Evolutionary conservation across 2,113 vertebrate genomes (phyloP).

Genomic region (Rhipidura dahli): DNA sequence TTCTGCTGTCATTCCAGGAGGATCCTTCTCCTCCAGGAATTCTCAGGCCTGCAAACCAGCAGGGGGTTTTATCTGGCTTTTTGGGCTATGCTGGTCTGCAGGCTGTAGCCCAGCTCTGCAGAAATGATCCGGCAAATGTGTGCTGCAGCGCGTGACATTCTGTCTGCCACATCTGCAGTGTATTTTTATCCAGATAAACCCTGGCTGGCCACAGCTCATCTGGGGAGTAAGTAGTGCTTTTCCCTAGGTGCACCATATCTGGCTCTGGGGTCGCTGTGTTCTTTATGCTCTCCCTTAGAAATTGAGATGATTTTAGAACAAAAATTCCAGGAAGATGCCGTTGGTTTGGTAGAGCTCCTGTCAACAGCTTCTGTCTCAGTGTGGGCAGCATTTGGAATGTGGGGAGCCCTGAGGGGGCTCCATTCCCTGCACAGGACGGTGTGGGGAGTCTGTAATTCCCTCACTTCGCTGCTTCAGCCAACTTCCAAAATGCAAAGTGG

Average conservation of each 20-base stretch:
- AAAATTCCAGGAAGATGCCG: background rate
- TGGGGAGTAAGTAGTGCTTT: background rate
- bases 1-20: background rate
- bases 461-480: background rate
- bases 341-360: background rate
- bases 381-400: background rate
- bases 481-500: background rate
- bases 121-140: background rate
- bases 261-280: background rate
- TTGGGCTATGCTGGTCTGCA: background rate
- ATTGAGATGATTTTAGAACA: background rate
- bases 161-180: background rate
- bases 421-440: background rate
- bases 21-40: background rate
- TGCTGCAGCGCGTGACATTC: too few relatives aligned
- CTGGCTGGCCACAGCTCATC: background rate
- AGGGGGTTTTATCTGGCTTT: background rate
- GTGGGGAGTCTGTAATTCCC: background rate
- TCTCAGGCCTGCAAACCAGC: background rate
- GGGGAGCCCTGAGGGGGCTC: background rate
- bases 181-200: background rate
- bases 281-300: background rate
- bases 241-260: background rate
- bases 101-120: background rate
- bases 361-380: background rate